These are phyloP conservation scores for Embidobia sp. DNA, from an alignment of 2,888 invertebrate genomes.

Conservation along the genomic window DNA sequence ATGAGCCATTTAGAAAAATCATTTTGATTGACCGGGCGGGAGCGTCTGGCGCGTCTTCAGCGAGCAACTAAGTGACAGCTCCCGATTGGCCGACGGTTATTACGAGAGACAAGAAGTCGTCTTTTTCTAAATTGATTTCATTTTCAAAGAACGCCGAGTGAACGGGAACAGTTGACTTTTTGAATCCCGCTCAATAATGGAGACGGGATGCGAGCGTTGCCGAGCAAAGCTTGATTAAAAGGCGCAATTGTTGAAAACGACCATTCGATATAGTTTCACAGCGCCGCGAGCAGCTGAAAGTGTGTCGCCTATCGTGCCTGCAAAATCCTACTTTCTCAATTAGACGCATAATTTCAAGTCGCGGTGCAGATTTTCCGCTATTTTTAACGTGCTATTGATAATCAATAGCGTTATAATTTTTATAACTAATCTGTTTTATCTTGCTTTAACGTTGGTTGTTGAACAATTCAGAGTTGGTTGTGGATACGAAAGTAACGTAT, in stretches of 20 bases:
- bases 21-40: slow-evolving; percentile 6
- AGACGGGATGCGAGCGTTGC: neutral
- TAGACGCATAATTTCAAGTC: slow-evolving; percentile 18
- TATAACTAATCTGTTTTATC: slow-evolving; percentile 28
- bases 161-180: neutral
- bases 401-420: slow-evolving; percentile 25
- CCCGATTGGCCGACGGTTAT: slow-evolving; percentile 8
- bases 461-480: too few species aligned
- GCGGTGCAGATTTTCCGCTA: neutral
- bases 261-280: slow-evolving; percentile 4
- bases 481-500: too few species aligned
- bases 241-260: neutral
- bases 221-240: slow-evolving; percentile 4
- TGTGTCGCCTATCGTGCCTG: slow-evolving; percentile 11
- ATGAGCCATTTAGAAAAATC: slow-evolving; percentile 22
- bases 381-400: slow-evolving; percentile 16
- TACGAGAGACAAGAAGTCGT: neutral
- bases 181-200: neutral
- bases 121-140: neutral
- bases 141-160: neutral
- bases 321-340: slow-evolving; percentile 30
- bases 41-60: slow-evolving; percentile 11
- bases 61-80: too few species aligned
- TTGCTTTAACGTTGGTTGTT: neutral
- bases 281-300: slow-evolving; percentile 18